Evolutionary conservation across 2,888 invertebrate genomes (phyloP).

Genomic region (Epistrophella euchroma): DNA sequence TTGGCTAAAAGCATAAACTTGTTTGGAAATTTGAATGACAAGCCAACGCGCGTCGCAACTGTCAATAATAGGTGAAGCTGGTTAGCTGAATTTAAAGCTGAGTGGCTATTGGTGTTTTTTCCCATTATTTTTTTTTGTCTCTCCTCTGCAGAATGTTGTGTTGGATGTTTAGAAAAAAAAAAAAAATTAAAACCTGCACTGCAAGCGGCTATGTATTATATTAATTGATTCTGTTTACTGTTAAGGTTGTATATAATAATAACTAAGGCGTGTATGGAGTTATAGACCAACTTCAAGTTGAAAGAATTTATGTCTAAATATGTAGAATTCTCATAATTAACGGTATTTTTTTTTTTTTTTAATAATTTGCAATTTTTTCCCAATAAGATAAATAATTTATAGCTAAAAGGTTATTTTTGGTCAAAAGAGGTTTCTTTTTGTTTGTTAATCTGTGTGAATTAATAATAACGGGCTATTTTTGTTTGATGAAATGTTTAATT

Average conservation of each 20-base stretch:
- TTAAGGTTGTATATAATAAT: constrained; percentile 13
- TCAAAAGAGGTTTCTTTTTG: background rate
- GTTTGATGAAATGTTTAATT: constrained; percentile 3
- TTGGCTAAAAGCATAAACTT: constrained; percentile 56
- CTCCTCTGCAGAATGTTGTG: constrained; percentile 32
- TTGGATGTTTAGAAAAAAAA: background rate
- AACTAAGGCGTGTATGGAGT: constrained; percentile 29
- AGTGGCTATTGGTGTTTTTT: constrained; percentile 23
- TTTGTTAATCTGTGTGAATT: background rate
- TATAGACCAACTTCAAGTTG: constrained; percentile 12
- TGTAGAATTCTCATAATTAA: constrained; percentile 26
- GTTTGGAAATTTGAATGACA: constrained; percentile 53
- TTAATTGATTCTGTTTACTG: constrained; percentile 48
- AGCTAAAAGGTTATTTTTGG: constrained; percentile 24
- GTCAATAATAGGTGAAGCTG: constrained; percentile 39
- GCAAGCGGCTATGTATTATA: background rate
- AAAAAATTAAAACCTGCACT: constrained; percentile 21
- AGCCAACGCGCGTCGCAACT: constrained; percentile 30
- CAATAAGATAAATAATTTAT: background rate
- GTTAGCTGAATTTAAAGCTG: background rate
- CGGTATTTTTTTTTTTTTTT: constrained; percentile 11
- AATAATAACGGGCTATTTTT: constrained; percentile 3
- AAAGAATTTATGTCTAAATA: constrained; percentile 23
- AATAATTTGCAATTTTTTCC: background rate
- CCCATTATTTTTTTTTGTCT: background rate